A percentile compares a stretch with the other conserved stretches of the same genome.
Conservation (phyloP, 2,888 invertebrate species). For the Omphaloscelis lunosa region DNA sequence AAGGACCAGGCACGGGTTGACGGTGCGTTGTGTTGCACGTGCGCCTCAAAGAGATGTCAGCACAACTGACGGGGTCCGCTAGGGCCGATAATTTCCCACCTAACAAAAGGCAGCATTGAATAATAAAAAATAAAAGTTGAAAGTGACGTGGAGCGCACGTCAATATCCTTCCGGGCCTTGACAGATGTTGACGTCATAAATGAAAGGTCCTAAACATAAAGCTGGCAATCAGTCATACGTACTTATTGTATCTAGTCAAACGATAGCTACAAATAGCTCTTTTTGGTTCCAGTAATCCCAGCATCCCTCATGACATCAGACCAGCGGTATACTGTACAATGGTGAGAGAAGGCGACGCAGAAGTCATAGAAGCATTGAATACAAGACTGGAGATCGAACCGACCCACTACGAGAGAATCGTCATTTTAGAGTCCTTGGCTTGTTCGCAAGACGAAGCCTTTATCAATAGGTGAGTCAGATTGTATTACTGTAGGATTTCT, state of each 20-base stretch:
- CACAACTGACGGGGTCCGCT: too few relatives aligned
- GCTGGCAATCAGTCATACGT: neutral
- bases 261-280: neutral
- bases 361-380: constrained; percentile 93
- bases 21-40: too few relatives aligned
- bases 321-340: constrained; percentile 94
- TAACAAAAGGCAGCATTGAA: too few relatives aligned
- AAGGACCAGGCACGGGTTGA: too few relatives aligned
- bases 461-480: constrained; percentile 83
- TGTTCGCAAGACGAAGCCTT: constrained; percentile 92
- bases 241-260: neutral
- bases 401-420: constrained; percentile 94
- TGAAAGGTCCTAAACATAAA: neutral
- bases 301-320: constrained; percentile 89
- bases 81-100: too few relatives aligned
- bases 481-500: neutral
- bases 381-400: constrained; percentile 91
- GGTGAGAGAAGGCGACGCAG: constrained; percentile 92
- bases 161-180: too few relatives aligned
- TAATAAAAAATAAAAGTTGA: too few relatives aligned
- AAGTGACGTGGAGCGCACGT: too few relatives aligned
- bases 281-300: constrained; percentile 77
- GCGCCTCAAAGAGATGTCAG: too few relatives aligned
- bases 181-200: too few relatives aligned
- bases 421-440: constrained; percentile 93